Evolutionary conservation across 2,113 vertebrate species (phyloP).

Genomic region (Felis chaus): DNA sequence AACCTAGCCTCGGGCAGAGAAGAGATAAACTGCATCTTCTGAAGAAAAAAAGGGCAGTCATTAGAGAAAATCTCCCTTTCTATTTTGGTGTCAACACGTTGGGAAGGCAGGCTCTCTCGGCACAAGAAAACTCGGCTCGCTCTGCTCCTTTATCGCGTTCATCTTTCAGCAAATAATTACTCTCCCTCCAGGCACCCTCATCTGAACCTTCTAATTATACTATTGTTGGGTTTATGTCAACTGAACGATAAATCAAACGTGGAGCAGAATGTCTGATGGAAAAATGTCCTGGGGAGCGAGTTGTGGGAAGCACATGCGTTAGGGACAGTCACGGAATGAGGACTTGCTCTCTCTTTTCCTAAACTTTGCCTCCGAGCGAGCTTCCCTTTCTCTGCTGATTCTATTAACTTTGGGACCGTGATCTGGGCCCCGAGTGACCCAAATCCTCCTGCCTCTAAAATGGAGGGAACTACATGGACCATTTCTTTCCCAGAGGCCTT

Average conservation of each 20-base stretch:
- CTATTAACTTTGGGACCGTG: background rate
- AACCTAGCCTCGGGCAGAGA: background rate
- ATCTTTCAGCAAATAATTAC: constrained; percentile 83
- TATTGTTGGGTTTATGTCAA: constrained; percentile 73
- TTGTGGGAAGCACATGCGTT: background rate
- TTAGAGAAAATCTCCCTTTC: constrained; percentile 68
- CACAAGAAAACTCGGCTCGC: constrained; percentile 11
- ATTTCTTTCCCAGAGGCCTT: background rate
- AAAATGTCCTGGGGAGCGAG: background rate
- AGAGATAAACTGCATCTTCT: background rate
- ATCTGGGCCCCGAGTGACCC: background rate
- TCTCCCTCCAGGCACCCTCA: constrained; percentile 58
- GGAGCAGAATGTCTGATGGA: constrained; percentile 50
- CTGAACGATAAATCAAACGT: constrained; percentile 69
- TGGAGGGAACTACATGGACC: background rate
- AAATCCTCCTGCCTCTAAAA: background rate
- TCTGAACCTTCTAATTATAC: constrained; percentile 76
- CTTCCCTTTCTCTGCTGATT: background rate
- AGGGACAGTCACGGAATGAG: rapidly evolving
- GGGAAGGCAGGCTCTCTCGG: constrained; percentile 64
- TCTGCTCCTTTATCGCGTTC: constrained; percentile 66
- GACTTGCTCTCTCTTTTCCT: background rate
- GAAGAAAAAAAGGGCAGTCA: background rate
- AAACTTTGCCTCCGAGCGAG: background rate
- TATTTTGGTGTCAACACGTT: constrained; percentile 63